Conservation (phyloP, 2,888 invertebrate genomes). For the Vanessa cardui region DNA sequence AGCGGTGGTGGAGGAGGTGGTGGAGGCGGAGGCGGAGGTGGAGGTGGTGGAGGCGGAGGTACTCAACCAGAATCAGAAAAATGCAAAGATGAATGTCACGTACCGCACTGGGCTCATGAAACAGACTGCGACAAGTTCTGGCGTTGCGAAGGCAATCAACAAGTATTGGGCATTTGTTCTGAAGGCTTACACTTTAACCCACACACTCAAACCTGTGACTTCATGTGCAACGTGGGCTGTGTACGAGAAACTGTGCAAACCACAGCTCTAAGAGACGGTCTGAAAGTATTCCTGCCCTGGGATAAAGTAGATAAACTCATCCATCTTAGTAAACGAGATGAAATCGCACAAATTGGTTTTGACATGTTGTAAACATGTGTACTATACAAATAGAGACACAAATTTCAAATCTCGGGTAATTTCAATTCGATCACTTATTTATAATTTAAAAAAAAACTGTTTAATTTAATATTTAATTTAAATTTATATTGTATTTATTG, state of each 20-base stretch:
- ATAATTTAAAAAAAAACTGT: too few species aligned
- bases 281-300: constrained; percentile 62
- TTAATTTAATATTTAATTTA: too few species aligned
- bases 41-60: constrained; percentile 1
- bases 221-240: constrained; percentile 61
- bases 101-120: constrained; percentile 64
- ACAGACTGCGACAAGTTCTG: constrained; percentile 70
- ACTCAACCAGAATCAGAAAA: constrained; percentile 34
- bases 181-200: constrained; percentile 70
- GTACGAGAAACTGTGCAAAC: constrained; percentile 47
- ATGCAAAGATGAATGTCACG: constrained; percentile 59
- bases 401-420: too few species aligned
- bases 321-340: constrained; percentile 3
- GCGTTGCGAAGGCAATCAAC: constrained; percentile 55
- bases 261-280: constrained; percentile 48
- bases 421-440: too few species aligned
- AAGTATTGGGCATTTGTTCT: constrained; percentile 55
- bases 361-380: not conserved
- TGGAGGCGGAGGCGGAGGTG: not conserved
- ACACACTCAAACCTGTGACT: constrained; percentile 61
- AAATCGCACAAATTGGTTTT: not conserved
- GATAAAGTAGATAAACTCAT: constrained; percentile 47
- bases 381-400: too few species aligned
- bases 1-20: not conserved
- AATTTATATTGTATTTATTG: too few species aligned